Evolutionary conservation across 2,797 vertebrate species (phyloP).

Genomic region (Potorous gilbertii): DNA sequence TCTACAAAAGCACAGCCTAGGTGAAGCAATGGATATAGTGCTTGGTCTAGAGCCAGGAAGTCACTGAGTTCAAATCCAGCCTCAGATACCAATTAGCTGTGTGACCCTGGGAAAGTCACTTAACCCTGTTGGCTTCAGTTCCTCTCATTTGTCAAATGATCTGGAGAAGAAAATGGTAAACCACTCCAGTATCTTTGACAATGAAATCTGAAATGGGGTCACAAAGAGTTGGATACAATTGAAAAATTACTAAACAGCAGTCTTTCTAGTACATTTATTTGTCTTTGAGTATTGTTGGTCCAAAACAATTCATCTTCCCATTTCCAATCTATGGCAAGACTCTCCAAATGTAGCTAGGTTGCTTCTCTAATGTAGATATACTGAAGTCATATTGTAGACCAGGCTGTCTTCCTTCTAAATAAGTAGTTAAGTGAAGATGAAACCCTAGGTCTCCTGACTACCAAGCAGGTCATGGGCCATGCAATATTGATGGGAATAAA

Average conservation of each 20-base stretch:
- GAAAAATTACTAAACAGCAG: not conserved
- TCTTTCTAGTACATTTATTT: not conserved
- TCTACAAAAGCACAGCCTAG: not conserved
- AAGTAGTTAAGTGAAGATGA: not conserved
- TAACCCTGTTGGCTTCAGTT: not conserved
- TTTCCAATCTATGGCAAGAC: not conserved
- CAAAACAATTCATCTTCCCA: not conserved
- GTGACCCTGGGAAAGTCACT: not conserved
- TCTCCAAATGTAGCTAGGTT: not conserved
- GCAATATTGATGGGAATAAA: conserved; percentile 10
- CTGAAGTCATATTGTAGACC: not conserved
- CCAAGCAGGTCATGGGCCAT: not conserved
- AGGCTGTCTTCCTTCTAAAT: not conserved
- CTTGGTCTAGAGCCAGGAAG: not conserved
- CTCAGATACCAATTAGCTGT: not conserved
- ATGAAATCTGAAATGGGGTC: not conserved
- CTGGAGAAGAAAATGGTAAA: not conserved
- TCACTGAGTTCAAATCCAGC: not conserved
- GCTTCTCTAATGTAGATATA: not conserved
- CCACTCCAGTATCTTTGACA: not conserved
- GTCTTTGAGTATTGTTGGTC: not conserved
- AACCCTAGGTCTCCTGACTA: not conserved
- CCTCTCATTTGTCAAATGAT: not conserved
- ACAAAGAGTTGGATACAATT: not conserved
- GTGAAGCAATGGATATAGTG: not conserved